A percentile compares a stretch with the other conserved stretches of the same genome.
These are phyloP conservation scores for Drosophila paulistorum DNA, from an alignment of 1,140 invertebrate genomes.

Conservation along the genomic window DNA sequence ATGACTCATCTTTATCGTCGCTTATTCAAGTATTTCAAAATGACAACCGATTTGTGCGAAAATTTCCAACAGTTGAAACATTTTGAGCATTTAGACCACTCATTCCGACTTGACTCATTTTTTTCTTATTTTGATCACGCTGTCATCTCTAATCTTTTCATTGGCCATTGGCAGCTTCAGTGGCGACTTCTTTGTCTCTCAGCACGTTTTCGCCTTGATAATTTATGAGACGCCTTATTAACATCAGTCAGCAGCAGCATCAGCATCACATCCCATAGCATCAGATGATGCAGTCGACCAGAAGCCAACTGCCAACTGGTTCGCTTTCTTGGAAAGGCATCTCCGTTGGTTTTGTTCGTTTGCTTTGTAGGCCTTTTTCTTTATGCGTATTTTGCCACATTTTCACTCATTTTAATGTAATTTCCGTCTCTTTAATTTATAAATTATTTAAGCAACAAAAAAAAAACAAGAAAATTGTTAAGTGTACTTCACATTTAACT, in stretches of 20 bases:
- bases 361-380: conserved; percentile 8
- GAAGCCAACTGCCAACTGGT: conserved; percentile 33
- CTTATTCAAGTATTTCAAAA: too few species aligned
- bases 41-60: too few species aligned
- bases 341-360: conserved; percentile 53
- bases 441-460: conserved; percentile 65
- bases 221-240: conserved; percentile 82
- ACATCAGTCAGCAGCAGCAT: conserved; percentile 67
- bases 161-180: conserved; percentile 44
- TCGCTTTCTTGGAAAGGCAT: conserved; percentile 73
- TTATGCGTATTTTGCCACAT: conserved; percentile 29
- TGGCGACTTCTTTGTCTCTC: conserved; percentile 42
- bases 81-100: too few species aligned
- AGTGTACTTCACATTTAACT: neutral
- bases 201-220: conserved; percentile 74
- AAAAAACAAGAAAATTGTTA: neutral
- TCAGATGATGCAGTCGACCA: conserved; percentile 1
- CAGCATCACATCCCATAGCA: conserved; percentile 24
- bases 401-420: conserved; percentile 76
- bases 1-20: too few species aligned
- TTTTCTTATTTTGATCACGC: neutral
- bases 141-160: conserved; percentile 35
- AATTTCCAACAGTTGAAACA: too few species aligned
- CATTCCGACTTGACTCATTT: too few species aligned
- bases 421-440: conserved; percentile 75